A percentile compares a stretch with the other conserved stretches of the same genome.
Conservation (phyloP, 2,797 vertebrate species). For the Acestrorhynchus altus region DNA sequence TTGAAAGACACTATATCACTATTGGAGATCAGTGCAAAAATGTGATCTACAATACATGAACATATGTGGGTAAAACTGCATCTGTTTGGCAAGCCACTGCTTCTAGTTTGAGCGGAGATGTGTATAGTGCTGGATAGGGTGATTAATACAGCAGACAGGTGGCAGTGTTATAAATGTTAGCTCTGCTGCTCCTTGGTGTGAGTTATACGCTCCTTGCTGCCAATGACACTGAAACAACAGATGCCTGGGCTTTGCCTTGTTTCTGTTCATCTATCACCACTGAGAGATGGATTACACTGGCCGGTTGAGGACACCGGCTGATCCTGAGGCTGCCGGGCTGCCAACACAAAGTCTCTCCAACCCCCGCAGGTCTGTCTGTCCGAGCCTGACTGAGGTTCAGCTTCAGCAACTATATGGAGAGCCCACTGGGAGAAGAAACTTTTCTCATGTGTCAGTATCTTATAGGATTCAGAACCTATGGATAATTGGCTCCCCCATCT, state of each 20-base stretch:
- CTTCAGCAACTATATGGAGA: not conserved
- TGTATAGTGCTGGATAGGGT: constrained; percentile 27
- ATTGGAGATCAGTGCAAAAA: not conserved
- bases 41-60: not conserved
- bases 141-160: constrained; percentile 51
- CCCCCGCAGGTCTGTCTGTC: not conserved
- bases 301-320: constrained; percentile 28
- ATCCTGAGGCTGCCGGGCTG: constrained; percentile 21
- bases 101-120: constrained; percentile 8
- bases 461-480: constrained; percentile 25
- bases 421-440: not conserved
- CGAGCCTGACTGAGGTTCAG: not conserved
- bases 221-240: constrained; percentile 54
- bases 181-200: constrained; percentile 50
- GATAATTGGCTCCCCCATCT: constrained; percentile 30
- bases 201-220: constrained; percentile 48
- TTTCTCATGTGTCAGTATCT: constrained; percentile 13
- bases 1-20: not conserved
- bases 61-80: constrained; percentile 5
- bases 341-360: constrained; percentile 1
- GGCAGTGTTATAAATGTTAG: constrained; percentile 57
- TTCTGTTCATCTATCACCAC: constrained; percentile 50
- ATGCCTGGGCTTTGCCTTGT: constrained; percentile 45
- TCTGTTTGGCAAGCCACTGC: not conserved
- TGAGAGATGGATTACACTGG: constrained; percentile 41